A percentile compares a stretch with the other conserved stretches of the same genome.
These are phyloP conservation scores for Camponotus vicinus DNA, from an alignment of 1,140 invertebrate genomes.

Conservation along the genomic window DNA sequence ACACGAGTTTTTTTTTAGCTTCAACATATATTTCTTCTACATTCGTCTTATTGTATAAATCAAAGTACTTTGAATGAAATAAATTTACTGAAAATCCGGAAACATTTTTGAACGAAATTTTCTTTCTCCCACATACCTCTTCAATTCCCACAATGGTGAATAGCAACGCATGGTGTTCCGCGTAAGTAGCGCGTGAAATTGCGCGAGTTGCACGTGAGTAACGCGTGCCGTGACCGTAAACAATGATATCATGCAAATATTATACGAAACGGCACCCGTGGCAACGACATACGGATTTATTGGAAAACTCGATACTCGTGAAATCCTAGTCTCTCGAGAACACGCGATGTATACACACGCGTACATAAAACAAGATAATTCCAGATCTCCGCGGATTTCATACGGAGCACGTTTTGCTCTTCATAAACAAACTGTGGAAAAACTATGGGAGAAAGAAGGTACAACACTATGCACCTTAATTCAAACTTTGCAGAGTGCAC, in stretches of 20 bases:
- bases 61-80: neutral
- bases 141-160: neutral
- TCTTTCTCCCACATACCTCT: neutral
- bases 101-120: neutral
- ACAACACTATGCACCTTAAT: neutral
- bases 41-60: neutral
- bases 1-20: neutral
- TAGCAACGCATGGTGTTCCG: neutral
- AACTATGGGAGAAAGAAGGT: constrained; percentile 14
- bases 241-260: constrained; percentile 58
- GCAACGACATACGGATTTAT: constrained; percentile 45
- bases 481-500: constrained; percentile 10
- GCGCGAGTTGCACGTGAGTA: constrained; percentile 34
- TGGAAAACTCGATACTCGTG: constrained; percentile 54
- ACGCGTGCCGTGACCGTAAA: constrained; percentile 41
- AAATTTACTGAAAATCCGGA: constrained; percentile 1
- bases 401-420: constrained; percentile 35
- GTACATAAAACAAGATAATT: constrained; percentile 48
- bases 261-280: constrained; percentile 55
- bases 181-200: constrained; percentile 53
- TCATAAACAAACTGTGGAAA: constrained; percentile 48
- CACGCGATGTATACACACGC: constrained; percentile 18
- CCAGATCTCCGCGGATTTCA: constrained; percentile 47
- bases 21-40: neutral
- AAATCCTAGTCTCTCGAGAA: constrained; percentile 37